Evolutionary conservation across 2,888 invertebrate genomes (phyloP), one percentile per base, ranked within the genome.

Genomic region (Caenorhabditis panamensis): DNA sequence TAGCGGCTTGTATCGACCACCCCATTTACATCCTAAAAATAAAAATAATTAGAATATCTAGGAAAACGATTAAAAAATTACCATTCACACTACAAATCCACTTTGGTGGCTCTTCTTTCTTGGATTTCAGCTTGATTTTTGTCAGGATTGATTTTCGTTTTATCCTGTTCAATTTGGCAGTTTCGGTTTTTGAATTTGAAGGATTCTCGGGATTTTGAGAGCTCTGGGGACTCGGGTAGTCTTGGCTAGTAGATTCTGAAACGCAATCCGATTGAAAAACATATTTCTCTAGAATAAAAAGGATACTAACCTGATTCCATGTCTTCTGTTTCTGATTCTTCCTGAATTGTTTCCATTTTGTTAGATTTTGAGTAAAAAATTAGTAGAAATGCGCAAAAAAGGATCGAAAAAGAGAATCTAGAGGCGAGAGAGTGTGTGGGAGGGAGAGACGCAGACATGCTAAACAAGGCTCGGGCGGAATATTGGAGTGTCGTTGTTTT

Each of bases 271-370:
- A n/a, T 36, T 36, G 36, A 36, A 11, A 8, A 36, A 11, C 5
- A 36, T 11, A 36, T 36, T 36, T 36, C 11, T 36, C 6, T 36
- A 36, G 11, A 36, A 36, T 11, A 36, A 11, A 36, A 36, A 36
- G 11, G 11, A 44, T 20, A 44, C 44, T 18, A 31, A 37, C 56
- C 58, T 31, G 41, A 22, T 49, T 69, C 37, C 28, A 22, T 18
- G 1, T 8, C 6, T 8, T 36, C 44, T 26, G 51, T 5, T 11
- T 41, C 6, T 18, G 18, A 9, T 22, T 61, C 71, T 11, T 62
- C 69, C 4, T 16, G 24, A 22, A 72, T 71, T 11, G 69, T 71
- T 24, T 71, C 28, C 69, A 71, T 71, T 36, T 64, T 64, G 1
- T 2, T 3, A 13, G 28, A 28, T 28, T n/a, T 26, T 18, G 36